phyloP scores from a whole-genome alignment of 2,797 vertebrate genomes.

The Syndactyla subalaris region DNA sequence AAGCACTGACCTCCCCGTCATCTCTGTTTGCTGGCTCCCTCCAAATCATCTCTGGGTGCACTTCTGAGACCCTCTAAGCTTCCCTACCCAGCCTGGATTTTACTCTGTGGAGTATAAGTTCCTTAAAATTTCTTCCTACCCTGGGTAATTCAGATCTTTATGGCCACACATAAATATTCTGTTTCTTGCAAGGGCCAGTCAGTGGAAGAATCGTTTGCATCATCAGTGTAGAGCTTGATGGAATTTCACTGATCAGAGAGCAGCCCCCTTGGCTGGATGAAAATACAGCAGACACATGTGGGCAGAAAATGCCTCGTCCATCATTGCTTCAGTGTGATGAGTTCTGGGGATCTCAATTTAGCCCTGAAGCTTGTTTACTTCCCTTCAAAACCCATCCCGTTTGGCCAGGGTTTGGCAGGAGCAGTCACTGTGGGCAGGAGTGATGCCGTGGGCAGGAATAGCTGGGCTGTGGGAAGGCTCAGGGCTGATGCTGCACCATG shows the following conservation, averaged over 20 bases:
- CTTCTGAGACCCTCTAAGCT: background rate
- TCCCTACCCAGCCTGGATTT: background rate
- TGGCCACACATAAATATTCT: background rate
- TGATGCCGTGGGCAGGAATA: background rate
- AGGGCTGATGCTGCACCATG: background rate
- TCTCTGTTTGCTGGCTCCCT: background rate
- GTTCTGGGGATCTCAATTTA: slow-evolving; percentile 2
- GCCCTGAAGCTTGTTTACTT: slow-evolving; percentile 42
- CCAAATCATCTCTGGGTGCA: background rate
- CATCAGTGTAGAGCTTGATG: background rate
- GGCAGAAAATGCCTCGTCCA: background rate
- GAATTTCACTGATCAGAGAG: background rate
- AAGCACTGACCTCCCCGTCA: background rate
- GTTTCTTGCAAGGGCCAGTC: background rate
- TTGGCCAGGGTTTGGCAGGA: background rate
- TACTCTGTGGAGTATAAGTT: background rate
- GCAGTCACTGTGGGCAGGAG: background rate
- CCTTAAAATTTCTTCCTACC: background rate
- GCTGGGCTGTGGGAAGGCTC: background rate
- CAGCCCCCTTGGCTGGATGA: background rate
- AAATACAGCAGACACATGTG: background rate
- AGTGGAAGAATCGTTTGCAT: background rate
- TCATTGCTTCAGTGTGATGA: background rate
- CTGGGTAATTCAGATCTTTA: background rate
- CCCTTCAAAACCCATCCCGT: background rate